Base-by-base conservation (phyloP, 2,888 invertebrate species). In the Pasiphila rectangulata region DNA sequence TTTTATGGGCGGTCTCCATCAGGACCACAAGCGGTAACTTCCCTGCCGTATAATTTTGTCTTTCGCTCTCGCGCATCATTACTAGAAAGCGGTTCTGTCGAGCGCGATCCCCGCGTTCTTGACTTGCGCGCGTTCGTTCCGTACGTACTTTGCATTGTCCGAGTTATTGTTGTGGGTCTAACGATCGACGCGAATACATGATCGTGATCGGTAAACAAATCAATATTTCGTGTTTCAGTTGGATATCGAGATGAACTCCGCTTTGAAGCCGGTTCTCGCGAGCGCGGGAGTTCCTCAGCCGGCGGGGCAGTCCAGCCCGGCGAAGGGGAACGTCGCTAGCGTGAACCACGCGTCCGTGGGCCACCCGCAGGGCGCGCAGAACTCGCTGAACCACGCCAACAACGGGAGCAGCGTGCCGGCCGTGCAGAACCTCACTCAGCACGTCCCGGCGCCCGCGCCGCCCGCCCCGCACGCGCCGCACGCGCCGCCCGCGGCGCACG, bases 261-360 rank as follows among this genome's bases (percentile, higher is more conserved):
- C 90, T 71, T 76, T 91, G 78, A 91, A 91, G 81, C 90, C 91
- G 74, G 90, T 88, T 68, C 70, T 91, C 67, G 81, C 90, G 59
- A 83, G 90, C 72, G 78, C 86, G 71, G 85, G 82, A 65, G 83
- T 82, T 59, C 79, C 80, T 61, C 79, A 77, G 75, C 83, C 72
- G 78, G 89, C 78, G 47, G 85, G 77, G 44, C 84, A 83, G 69
- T 72, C 81, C 55, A 86, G 83, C 57, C 80, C 85, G 55, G 83
- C 86, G 29, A 86, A 87, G 67, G 83, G 72, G 52, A 86, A 85
- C 73, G 84, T 85, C 49, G 80, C 85, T 39, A 80, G 66, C 56
- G 83, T 75, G 32, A 83, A 83, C 61, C 84, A 84, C 76, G 69
- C 80, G 68, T 69, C 79, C 48, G 83, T 79, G 50, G 84, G 74